A percentile compares a stretch with the other conserved stretches of the same genome.
Conservation (phyloP, 1,140 invertebrate genomes). For the Camponotus vicinus region DNA sequence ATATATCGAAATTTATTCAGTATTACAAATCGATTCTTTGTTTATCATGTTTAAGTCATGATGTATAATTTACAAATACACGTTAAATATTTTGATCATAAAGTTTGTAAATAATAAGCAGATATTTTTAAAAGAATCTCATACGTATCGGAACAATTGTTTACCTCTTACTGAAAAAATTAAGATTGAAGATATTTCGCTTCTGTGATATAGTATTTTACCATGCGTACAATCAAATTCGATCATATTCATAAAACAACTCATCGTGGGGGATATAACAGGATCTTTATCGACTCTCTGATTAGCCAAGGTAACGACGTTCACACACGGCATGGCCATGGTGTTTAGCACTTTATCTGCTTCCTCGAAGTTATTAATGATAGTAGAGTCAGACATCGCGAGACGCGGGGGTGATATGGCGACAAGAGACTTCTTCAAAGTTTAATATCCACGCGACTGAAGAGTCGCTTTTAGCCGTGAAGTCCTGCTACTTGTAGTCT, state of each 20-base stretch:
- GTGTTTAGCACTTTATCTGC: conserved; percentile 75
- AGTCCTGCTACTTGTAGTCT: conserved; percentile 49
- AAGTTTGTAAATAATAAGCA: not conserved
- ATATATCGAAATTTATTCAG: not conserved
- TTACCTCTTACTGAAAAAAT: not conserved
- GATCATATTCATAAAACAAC: not conserved
- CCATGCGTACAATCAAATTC: not conserved
- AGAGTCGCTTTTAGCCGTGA: conserved; percentile 64
- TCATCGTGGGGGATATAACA: not conserved
- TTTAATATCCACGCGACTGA: conserved; percentile 72
- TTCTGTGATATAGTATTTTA: not conserved
- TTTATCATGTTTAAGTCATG: not conserved
- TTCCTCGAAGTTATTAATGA: conserved; percentile 75
- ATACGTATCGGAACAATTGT: not conserved
- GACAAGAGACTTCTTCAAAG: conserved; percentile 71
- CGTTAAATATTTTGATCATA: not conserved
- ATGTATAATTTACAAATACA: not conserved
- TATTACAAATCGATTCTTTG: not conserved
- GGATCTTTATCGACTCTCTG: conserved; percentile 33
- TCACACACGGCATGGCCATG: conserved; percentile 58
- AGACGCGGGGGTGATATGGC: conserved; percentile 8
- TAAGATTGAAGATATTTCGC: not conserved
- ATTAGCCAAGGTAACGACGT: conserved; percentile 71
- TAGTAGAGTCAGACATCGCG: conserved; percentile 69
- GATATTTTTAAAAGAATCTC: not conserved